phyloP scores from a whole-genome alignment of 2,113 vertebrate species.

The Enhydra lutris region DNA sequence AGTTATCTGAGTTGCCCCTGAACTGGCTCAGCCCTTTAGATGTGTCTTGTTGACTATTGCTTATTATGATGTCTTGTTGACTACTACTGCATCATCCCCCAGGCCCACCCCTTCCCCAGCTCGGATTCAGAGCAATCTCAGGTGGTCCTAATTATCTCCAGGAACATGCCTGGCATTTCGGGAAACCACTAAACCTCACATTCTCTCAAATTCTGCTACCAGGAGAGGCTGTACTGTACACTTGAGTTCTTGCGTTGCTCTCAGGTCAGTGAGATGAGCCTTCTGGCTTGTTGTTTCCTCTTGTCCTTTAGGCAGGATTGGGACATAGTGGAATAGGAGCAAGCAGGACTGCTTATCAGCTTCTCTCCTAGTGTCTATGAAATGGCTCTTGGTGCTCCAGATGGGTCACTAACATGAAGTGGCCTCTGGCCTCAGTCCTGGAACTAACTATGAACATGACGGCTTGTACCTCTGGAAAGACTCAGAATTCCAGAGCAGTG shows the following conservation, averaged over 20 bases:
- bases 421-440: neutral
- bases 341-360: too few relatives aligned
- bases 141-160: neutral
- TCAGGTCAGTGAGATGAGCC: too few relatives aligned
- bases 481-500: slow-evolving; percentile 30
- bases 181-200: neutral
- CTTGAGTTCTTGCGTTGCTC: neutral
- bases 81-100: neutral
- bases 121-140: neutral
- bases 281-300: too few relatives aligned
- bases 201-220: neutral
- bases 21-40: neutral
- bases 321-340: neutral
- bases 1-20: neutral
- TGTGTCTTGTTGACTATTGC: neutral
- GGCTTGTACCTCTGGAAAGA: neutral
- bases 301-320: neutral
- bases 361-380: neutral
- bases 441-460: neutral
- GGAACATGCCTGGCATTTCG: neutral
- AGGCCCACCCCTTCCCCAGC: neutral
- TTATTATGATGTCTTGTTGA: neutral
- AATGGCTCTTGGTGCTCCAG: neutral
- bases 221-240: neutral
- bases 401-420: neutral